phyloP scores from a whole-genome alignment of 2,888 invertebrate genomes.

The Harmothoe impar region DNA sequence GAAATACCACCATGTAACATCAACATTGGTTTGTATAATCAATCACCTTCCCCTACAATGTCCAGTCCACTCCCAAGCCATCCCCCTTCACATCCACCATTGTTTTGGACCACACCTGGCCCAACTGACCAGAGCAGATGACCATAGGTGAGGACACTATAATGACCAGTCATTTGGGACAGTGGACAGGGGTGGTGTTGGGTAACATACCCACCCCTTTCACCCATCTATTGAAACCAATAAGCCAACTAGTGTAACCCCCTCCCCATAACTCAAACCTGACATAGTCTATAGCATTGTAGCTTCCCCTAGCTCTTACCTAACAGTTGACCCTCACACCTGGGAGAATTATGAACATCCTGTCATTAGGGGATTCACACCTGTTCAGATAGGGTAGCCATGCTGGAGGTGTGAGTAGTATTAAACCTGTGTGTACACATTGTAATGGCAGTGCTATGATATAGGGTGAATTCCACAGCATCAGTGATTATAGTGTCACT shows the following conservation, averaged over 20 bases:
- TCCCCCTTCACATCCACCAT: background rate
- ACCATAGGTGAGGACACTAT: background rate
- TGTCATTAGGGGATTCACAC: constrained; percentile 28
- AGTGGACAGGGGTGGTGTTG: background rate
- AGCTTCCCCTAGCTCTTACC: background rate
- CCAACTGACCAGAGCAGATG: constrained; percentile 7
- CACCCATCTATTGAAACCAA: background rate
- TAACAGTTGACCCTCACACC: background rate
- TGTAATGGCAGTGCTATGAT: background rate
- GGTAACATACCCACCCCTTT: background rate
- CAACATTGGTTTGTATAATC: background rate
- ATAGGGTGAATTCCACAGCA: background rate
- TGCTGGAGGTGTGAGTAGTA: background rate
- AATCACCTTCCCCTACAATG: background rate
- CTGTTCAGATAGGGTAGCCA: background rate
- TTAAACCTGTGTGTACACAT: background rate
- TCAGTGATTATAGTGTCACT: constrained; percentile 2
- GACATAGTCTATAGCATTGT: background rate
- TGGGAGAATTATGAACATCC: background rate
- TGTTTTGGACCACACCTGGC: constrained; percentile 2
- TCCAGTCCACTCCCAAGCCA: background rate
- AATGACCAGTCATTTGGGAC: background rate
- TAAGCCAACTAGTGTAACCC: constrained; percentile 13
- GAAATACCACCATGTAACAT: constrained; percentile 1
- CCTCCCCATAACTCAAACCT: background rate